Conservation (phyloP, 2,888 invertebrate genomes). For the Phalera bucephala region DNA sequence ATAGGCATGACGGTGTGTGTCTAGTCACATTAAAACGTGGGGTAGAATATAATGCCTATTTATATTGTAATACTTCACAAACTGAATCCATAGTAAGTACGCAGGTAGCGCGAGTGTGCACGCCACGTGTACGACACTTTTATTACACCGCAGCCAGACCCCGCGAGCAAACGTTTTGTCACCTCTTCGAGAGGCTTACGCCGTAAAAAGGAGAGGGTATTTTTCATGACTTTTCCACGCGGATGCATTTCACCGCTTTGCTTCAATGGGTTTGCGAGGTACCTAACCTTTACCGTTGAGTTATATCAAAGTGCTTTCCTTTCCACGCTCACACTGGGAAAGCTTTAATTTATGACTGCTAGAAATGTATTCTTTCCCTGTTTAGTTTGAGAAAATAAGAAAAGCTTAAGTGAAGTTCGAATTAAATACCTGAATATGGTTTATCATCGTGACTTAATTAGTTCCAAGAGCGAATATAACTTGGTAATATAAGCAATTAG, state of each 20-base stretch:
- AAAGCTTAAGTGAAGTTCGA: constrained; percentile 43
- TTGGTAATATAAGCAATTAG: constrained; percentile 83
- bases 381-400: constrained; percentile 23
- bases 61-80: no score
- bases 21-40: no score
- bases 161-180: constrained; percentile 58
- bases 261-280: constrained; percentile 56
- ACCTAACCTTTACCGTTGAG: constrained; percentile 53
- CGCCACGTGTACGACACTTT: constrained; percentile 47
- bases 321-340: constrained; percentile 35
- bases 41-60: no score
- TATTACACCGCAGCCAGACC: constrained; percentile 46
- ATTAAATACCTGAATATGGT: constrained; percentile 68
- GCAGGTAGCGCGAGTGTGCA: constrained; percentile 1
- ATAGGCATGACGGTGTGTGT: no score
- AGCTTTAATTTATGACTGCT: constrained; percentile 34
- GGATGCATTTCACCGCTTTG: constrained; percentile 61
- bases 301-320: constrained; percentile 54
- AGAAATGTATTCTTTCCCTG: constrained; percentile 33
- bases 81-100: no score
- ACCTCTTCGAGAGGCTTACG: constrained; percentile 61
- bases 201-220: constrained; percentile 55
- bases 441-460: constrained; percentile 77
- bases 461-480: constrained; percentile 78
- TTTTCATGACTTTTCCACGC: constrained; percentile 66